A percentile compares a stretch with the other conserved stretches of the same genome.
phyloP scores from a whole-genome alignment of 2,797 vertebrate species.

The Synanceia verrucosa region DNA sequence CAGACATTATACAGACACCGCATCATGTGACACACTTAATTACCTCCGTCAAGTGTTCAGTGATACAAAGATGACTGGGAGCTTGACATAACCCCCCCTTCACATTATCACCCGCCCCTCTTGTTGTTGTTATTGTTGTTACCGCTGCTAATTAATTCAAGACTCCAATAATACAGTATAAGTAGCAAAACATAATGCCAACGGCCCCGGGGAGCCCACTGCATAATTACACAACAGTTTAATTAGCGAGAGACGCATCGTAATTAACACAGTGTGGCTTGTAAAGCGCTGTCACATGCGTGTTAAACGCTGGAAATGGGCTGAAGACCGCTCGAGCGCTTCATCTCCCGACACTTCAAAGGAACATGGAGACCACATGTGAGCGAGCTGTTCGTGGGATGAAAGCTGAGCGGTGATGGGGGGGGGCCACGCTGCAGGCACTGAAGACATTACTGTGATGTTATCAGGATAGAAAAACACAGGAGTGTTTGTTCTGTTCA shows the following conservation, averaged over 20 bases:
- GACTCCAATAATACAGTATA: constrained; percentile 67
- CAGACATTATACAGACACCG: background rate
- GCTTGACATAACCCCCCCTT: background rate
- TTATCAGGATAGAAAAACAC: background rate
- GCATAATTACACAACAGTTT: constrained; percentile 73
- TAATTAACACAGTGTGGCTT: constrained; percentile 65
- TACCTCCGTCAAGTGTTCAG: constrained; percentile 39
- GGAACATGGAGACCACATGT: constrained; percentile 18
- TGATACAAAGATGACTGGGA: constrained; percentile 28
- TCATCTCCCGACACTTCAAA: constrained; percentile 58
- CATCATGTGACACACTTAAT: constrained; percentile 34
- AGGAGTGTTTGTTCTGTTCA: constrained; percentile 29
- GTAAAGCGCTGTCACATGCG: constrained; percentile 47
- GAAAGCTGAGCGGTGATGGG: constrained; percentile 33
- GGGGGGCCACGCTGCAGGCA: constrained; percentile 31
- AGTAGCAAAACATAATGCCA: constrained; percentile 69
- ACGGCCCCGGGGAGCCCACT: constrained; percentile 48
- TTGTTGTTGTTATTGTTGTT: constrained; percentile 46
- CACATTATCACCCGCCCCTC: constrained; percentile 10
- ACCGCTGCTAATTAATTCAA: constrained; percentile 69
- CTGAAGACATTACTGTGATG: background rate
- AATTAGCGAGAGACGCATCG: constrained; percentile 69
- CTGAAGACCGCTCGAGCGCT: constrained; percentile 41
- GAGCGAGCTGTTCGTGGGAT: constrained; percentile 30
- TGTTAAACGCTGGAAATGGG: constrained; percentile 52